Conservation (phyloP, 92 coral and sea anemone species). For the Zoanthus sociatus region DNA sequence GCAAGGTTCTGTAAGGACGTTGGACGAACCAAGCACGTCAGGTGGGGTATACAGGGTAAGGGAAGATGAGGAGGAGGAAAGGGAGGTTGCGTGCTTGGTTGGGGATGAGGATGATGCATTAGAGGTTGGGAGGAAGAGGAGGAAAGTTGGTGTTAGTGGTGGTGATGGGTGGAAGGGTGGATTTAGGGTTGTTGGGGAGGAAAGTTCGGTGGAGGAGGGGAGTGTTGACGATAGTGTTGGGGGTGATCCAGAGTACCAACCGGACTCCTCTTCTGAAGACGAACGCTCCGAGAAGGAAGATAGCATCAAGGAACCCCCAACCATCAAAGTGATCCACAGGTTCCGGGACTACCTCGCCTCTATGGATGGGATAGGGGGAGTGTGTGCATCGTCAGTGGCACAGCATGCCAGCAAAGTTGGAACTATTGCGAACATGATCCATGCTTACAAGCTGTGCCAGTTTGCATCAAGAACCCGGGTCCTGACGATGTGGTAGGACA, state of each 20-base stretch:
- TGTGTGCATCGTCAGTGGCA: too few species aligned
- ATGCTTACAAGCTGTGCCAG: background rate
- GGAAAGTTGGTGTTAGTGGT: background rate
- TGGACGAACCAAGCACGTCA: background rate
- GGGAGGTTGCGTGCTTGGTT: too few species aligned
- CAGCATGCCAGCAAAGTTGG: background rate
- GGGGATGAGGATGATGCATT: too few species aligned
- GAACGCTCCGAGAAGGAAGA: background rate
- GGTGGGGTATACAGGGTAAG: background rate
- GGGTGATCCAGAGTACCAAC: too few species aligned
- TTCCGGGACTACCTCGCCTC: too few species aligned
- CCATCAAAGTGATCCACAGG: background rate
- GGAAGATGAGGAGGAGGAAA: slow-evolving; percentile 2
- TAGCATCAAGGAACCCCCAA: background rate
- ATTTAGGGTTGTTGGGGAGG: too few species aligned
- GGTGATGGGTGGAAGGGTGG: too few species aligned
- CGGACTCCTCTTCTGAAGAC: too few species aligned
- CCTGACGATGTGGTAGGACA: background rate
- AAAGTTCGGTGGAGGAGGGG: too few species aligned
- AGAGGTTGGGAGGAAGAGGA: background rate
- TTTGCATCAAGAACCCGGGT: background rate
- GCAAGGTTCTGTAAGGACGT: background rate
- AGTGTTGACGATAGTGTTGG: too few species aligned
- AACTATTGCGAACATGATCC: background rate
- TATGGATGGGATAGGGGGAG: too few species aligned